Base-by-base conservation (phyloP, 1,140 invertebrate genomes). In the Stenopsyche tienmushanensis region DNA sequence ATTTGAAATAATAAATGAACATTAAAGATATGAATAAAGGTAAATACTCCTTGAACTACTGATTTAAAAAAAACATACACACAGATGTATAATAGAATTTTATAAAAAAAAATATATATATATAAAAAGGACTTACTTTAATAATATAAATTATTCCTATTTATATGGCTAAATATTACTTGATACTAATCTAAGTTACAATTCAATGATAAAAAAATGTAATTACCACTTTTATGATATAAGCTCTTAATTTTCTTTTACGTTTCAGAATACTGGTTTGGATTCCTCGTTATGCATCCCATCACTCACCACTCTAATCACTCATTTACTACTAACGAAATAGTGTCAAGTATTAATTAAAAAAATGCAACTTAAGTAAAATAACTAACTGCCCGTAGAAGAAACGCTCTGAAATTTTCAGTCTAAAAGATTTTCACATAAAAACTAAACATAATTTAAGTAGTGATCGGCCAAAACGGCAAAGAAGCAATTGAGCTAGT, bases 171-270 rank as follows among this genome's bases (percentile, higher is more conserved):
- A 70, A 64, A 41, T 60, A 69, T 70, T 50, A 69, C n/a, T 55
- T 44, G 65, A 57, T 58, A 69, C 64, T 70, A 60, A 69, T 64
- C 65, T 65, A 54, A 45, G 59, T 69, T 70, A 66, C 42, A 41
- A 62, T 69, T 45, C 65, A 55, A 69, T 70, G 64, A 65, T 70
- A n/a, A 70, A 70, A 69, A 67, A 70, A 70, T 64, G 64, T 70
- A 63, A 62, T 69, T 65, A 66, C 64, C 54, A 45, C 50, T 66
- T 67, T 69, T 62, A 62, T 69, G 49, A 63, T 65, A 59, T 70
- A 70, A 70, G 69, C 69, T 70, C 69, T 70, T 64, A 65, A 44
- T 70, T 69, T 64, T 65, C n/a, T n/a, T n/a, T n/a, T 64, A 66
- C 55, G 24, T 64, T 70, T 70, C 60, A 66, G 64, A 69, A 70